A percentile compares a stretch with the other conserved stretches of the same genome.
These are phyloP conservation scores for Shargacucullia verbasci DNA, from an alignment of 2,888 invertebrate genomes.

Conservation along the genomic window DNA sequence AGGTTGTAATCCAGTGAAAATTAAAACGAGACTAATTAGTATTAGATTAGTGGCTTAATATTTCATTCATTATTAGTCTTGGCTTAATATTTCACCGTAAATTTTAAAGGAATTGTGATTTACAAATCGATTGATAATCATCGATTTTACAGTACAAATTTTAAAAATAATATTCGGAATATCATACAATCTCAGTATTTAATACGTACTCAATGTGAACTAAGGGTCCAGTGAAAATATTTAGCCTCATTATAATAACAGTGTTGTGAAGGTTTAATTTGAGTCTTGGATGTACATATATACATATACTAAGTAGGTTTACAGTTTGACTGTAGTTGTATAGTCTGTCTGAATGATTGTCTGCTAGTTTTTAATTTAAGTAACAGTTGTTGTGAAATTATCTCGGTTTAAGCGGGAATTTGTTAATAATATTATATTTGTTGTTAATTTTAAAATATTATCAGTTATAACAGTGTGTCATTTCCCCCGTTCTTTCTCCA, in stretches of 20 bases:
- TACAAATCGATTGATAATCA: slow-evolving; percentile 3
- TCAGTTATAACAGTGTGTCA: slow-evolving; percentile 25
- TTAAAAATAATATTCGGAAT: background rate
- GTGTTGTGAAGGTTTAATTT: slow-evolving; percentile 27
- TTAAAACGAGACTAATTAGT: too few species aligned
- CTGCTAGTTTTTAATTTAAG: slow-evolving; percentile 54
- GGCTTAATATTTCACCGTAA: background rate
- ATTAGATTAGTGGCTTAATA: too few species aligned
- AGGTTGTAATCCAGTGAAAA: slow-evolving; percentile 22
- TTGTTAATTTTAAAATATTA: slow-evolving; percentile 61
- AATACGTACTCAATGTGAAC: slow-evolving; percentile 15
- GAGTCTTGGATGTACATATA: slow-evolving; percentile 22
- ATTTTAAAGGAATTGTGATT: slow-evolving; percentile 8
- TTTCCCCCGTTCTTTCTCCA: slow-evolving; percentile 13
- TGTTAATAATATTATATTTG: slow-evolving; percentile 60
- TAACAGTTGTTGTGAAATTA: slow-evolving; percentile 62
- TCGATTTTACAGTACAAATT: slow-evolving; percentile 39
- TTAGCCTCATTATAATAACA: slow-evolving; percentile 36
- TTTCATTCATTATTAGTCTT: slow-evolving; percentile 15
- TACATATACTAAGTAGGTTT: slow-evolving; percentile 45
- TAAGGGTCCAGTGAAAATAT: slow-evolving; percentile 20
- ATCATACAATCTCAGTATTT: background rate
- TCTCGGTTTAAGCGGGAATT: slow-evolving; percentile 60
- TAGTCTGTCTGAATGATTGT: slow-evolving; percentile 35
- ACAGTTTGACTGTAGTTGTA: slow-evolving; percentile 44